These are phyloP conservation scores for Salarias fasciatus DNA, from an alignment of 2,797 vertebrate genomes.

Conservation along the genomic window DNA sequence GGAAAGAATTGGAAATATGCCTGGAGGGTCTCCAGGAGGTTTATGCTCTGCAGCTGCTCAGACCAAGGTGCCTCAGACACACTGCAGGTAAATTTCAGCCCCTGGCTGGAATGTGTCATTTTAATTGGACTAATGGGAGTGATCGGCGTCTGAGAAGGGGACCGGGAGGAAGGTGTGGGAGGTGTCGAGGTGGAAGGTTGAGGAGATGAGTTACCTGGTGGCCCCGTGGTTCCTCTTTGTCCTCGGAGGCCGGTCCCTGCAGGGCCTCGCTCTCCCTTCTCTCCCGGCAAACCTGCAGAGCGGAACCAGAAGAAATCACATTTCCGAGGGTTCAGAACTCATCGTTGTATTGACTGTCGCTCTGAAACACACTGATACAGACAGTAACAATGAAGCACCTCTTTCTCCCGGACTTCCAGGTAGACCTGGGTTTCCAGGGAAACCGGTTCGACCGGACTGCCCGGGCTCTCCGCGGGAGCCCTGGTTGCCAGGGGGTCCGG, in stretches of 20 bases:
- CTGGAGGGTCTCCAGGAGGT: conserved; percentile 39
- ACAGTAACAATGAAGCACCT: conserved; percentile 77
- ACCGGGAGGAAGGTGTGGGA: neutral
- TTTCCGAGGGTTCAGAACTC: too few relatives aligned
- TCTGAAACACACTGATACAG: too few relatives aligned
- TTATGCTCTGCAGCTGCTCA: conserved; percentile 60
- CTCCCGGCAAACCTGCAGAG: conserved; percentile 88
- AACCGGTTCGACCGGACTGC: conserved; percentile 89
- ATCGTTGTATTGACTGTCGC: too few relatives aligned
- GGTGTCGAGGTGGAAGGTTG: neutral
- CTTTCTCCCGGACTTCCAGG: conserved; percentile 93
- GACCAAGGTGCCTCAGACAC: conserved; percentile 37
- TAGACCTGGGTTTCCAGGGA: conserved; percentile 91
- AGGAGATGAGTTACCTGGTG: conserved; percentile 85
- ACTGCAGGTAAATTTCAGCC: conserved; percentile 38
- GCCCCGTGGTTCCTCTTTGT: conserved; percentile 89
- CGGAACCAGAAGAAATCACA: too few relatives aligned
- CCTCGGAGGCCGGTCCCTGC: conserved; percentile 87
- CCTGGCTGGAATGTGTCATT: conserved; percentile 44
- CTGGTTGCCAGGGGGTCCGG: conserved; percentile 88
- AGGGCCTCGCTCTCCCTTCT: conserved; percentile 94
- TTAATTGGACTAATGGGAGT: conserved; percentile 41
- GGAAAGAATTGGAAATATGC: conserved; percentile 52
- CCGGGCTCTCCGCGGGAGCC: conserved; percentile 93
- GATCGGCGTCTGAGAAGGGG: conserved; percentile 17